Evolutionary conservation across 2,888 invertebrate species (phyloP).

Genomic region (Ormyrus thymus): DNA sequence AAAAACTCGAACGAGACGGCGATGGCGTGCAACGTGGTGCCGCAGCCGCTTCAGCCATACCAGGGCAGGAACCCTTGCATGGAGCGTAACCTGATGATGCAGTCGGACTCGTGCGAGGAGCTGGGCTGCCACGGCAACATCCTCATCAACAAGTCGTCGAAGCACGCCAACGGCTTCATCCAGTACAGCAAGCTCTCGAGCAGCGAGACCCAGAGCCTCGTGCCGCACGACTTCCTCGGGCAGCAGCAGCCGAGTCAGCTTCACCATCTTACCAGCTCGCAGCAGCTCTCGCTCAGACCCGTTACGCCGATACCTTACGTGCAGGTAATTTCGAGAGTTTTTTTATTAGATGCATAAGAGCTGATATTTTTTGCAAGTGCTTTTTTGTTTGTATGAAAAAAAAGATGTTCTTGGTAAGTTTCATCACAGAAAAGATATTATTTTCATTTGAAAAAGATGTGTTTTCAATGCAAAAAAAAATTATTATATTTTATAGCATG

Average conservation of each 20-base stretch:
- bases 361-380: too few species aligned
- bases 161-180: conserved; percentile 74
- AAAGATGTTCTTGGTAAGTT: too few species aligned
- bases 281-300: conserved; percentile 69
- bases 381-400: neutral
- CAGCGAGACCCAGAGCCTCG: conserved; percentile 76
- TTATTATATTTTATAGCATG: too few species aligned
- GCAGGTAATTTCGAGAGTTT: conserved; percentile 24
- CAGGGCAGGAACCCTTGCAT: conserved; percentile 90
- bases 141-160: conserved; percentile 81
- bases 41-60: conserved; percentile 81
- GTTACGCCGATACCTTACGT: conserved; percentile 83
- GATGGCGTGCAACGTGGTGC: conserved; percentile 45
- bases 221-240: conserved; percentile 76
- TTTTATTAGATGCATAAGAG: neutral
- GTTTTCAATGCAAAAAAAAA: neutral
- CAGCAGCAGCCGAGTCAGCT: conserved; percentile 59
- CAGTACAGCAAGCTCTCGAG: conserved; percentile 60
- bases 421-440: neutral
- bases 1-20: conserved; percentile 78
- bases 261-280: conserved; percentile 49
- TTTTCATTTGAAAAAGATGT: neutral
- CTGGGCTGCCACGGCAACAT: conserved; percentile 75
- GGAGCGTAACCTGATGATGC: conserved; percentile 83
- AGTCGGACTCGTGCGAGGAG: conserved; percentile 78